These are phyloP conservation scores for Erebia epiphron DNA, from an alignment of 2,888 invertebrate species.

Conservation along the genomic window DNA sequence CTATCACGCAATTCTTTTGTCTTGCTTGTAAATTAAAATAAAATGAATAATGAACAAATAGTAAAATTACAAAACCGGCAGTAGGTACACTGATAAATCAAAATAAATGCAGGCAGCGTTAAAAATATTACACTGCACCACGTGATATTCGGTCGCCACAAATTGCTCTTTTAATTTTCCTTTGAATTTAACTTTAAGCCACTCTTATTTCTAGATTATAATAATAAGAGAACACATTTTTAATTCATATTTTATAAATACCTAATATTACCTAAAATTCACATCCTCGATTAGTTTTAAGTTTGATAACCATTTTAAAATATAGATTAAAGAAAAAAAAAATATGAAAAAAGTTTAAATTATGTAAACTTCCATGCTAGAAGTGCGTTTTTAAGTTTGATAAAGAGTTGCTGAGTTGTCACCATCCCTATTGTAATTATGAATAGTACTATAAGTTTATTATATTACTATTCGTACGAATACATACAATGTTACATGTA, in stretches of 20 bases:
- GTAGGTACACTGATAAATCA: slow-evolving; percentile 19
- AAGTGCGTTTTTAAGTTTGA: too few relatives aligned
- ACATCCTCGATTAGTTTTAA: too few relatives aligned
- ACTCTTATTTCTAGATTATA: background rate
- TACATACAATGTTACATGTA: background rate
- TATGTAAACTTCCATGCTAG: too few relatives aligned
- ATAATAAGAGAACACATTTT: background rate
- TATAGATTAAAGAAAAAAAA: too few relatives aligned
- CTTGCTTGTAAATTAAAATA: background rate
- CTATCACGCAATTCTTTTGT: background rate
- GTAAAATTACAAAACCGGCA: slow-evolving; percentile 7
- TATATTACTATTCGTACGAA: too few relatives aligned
- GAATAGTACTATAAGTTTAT: too few relatives aligned
- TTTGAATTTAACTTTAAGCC: slow-evolving; percentile 20
- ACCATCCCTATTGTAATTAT: too few relatives aligned
- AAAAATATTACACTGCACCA: slow-evolving; percentile 31
- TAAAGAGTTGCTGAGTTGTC: too few relatives aligned
- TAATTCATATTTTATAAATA: too few relatives aligned
- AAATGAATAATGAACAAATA: background rate
- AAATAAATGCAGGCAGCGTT: slow-evolving; percentile 22
- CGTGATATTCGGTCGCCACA: slow-evolving; percentile 16
- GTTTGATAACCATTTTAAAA: too few relatives aligned
- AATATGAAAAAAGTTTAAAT: too few relatives aligned
- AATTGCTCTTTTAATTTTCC: slow-evolving; percentile 18
- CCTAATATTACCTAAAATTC: too few relatives aligned